Percentiles rank a stretch among this genome's conserved stretches.
These are phyloP conservation scores for Pogonocichla stellata DNA, from an alignment of 2,113 vertebrate genomes.

Conservation along the genomic window DNA sequence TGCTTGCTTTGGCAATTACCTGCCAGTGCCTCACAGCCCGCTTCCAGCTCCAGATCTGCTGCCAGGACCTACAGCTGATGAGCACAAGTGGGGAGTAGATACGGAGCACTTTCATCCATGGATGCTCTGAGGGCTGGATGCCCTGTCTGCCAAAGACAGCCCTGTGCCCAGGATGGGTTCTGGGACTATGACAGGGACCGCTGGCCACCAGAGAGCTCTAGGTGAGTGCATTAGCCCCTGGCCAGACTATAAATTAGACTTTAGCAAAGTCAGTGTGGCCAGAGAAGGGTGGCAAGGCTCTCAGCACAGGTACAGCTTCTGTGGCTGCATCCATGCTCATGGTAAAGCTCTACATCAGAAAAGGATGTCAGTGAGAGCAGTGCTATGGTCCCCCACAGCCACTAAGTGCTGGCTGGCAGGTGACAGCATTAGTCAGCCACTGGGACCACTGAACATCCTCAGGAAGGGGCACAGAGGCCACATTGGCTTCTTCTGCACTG, in stretches of 20 bases:
- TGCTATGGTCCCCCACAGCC: background rate
- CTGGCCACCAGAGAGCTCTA: background rate
- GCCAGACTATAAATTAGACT: background rate
- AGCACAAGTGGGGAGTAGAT: background rate
- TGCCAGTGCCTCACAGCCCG: background rate
- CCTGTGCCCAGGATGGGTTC: accelerated
- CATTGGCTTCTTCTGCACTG: background rate
- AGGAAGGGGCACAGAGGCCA: background rate
- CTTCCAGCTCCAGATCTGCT: slow-evolving; percentile 31
- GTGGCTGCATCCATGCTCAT: background rate
- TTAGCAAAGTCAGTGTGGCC: background rate
- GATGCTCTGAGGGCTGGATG: background rate
- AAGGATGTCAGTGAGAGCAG: background rate
- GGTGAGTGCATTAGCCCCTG: background rate
- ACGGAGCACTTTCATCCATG: background rate
- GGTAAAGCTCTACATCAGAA: background rate
- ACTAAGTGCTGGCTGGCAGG: background rate
- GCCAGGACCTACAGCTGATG: background rate
- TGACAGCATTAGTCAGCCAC: background rate
- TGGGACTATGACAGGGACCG: background rate
- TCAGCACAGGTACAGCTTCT: background rate
- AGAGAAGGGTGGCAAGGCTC: background rate
- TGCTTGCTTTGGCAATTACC: slow-evolving; percentile 61
- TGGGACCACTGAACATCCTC: background rate
- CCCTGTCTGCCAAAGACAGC: background rate